phyloP scores from a whole-genome alignment of 2,888 invertebrate species.

The Hirtodrosophila cameraria region DNA sequence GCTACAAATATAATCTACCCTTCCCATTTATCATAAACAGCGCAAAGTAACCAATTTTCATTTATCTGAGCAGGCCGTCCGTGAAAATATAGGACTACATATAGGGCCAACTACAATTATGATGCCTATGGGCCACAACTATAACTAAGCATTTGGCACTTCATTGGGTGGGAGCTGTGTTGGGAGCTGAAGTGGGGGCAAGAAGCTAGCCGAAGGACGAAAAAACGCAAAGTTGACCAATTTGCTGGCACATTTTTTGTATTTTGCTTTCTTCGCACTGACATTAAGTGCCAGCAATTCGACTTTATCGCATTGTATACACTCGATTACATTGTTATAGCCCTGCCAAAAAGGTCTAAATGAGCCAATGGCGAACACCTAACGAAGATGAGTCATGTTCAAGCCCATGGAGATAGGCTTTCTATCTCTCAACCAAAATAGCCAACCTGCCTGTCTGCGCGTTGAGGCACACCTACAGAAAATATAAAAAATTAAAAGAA shows the following conservation, averaged over 20 bases:
- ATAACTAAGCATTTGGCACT: constrained; percentile 65
- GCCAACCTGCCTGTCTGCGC: constrained; percentile 36
- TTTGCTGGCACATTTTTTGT: constrained; percentile 51
- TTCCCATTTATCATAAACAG: constrained; percentile 1
- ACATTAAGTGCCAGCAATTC: constrained; percentile 61
- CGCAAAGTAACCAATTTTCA: constrained; percentile 13
- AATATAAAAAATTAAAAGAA: background rate
- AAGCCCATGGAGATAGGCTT: constrained; percentile 7
- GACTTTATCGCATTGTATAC: constrained; percentile 67
- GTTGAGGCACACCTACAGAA: constrained; percentile 1
- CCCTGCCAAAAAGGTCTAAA: constrained; percentile 45
- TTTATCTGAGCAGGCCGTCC: constrained; percentile 31
- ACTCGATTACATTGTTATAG: constrained; percentile 74
- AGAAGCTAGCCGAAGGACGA: constrained; percentile 9
- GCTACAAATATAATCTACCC: constrained; percentile 11
- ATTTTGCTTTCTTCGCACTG: constrained; percentile 2
- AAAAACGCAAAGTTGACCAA: constrained; percentile 56
- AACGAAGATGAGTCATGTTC: constrained; percentile 7
- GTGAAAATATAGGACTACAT: constrained; percentile 1
- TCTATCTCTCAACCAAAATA: background rate
- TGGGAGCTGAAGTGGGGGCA: background rate
- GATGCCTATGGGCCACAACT: constrained; percentile 51
- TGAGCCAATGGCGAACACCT: constrained; percentile 35
- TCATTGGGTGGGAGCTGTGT: constrained; percentile 15
- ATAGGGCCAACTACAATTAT: constrained; percentile 44